These are phyloP conservation scores for Ancistrus triradiatus DNA, from an alignment of 2,113 vertebrate species.

Conservation along the genomic window DNA sequence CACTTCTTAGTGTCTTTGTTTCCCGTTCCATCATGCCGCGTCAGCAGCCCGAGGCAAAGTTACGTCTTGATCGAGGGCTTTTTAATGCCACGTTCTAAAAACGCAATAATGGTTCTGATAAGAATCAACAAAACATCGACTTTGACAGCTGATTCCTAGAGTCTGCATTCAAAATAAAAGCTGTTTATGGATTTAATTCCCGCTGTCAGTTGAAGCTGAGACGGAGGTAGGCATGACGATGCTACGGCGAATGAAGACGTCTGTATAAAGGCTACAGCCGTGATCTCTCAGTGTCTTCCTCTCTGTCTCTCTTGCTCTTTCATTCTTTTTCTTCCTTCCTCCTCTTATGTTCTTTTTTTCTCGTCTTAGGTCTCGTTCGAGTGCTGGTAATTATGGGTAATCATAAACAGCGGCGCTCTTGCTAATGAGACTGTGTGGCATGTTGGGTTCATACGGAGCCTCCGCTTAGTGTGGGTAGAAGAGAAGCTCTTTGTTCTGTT, in stretches of 20 bases:
- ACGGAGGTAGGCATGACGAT: conserved; percentile 58
- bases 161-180: conserved; percentile 57
- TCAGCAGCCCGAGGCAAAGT: conserved; percentile 46
- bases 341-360: conserved; percentile 27
- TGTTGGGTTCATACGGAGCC: conserved; percentile 52
- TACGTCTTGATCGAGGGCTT: conserved; percentile 63
- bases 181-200: conserved; percentile 69
- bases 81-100: conserved; percentile 71
- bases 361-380: conserved; percentile 47
- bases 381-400: conserved; percentile 56
- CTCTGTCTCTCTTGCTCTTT: neutral
- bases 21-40: conserved; percentile 36
- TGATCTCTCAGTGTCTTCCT: no score
- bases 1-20: no score
- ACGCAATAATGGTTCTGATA: conserved; percentile 71
- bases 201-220: conserved; percentile 69
- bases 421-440: conserved; percentile 58
- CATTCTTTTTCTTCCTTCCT: conserved; percentile 8
- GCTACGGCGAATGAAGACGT: conserved; percentile 15
- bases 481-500: conserved; percentile 52
- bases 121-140: conserved; percentile 71
- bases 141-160: conserved; percentile 67
- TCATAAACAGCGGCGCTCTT: conserved; percentile 54
- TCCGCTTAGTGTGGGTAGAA: conserved; percentile 53
- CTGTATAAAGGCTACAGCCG: no score